Base-by-base conservation (phyloP, 2,113 vertebrate genomes). In the Ibidorhyncha struthersii region DNA sequence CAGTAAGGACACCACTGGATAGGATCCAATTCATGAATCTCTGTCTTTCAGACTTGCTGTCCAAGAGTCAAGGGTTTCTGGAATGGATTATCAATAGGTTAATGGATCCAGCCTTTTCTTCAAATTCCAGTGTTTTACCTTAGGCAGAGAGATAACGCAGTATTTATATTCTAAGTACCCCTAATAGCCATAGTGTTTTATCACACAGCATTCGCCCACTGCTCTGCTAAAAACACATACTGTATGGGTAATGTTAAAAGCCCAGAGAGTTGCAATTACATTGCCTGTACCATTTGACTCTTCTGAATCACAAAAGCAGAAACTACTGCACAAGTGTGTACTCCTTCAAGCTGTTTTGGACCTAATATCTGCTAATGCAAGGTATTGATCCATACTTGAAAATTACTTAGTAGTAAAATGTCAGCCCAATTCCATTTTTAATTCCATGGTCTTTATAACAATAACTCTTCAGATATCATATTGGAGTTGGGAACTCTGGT, bases 71-170 rank as follows among this genome's bases (percentile, higher is more conserved):
- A 72, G 19, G 52, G 36, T 36, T 95, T 74, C 72, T 85, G 65
- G 66, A 96, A 90, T 41, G 27, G 71, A 45, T 47, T 88, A 83
- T 92, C 93, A 96, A 93, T 92, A 96, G 95, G 95, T 96, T 97
- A 97, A 97, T 93, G 90, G 79, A 74, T 61, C 20, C 91, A 82
- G 76, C 82, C 95, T 96, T 63, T 83, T 67, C 63, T 59, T 95
- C 69, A 65, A 85, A 93, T 81, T 81, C 36, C 43, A 59, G 20
- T 66, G 58, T 83, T 87, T 93, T 81, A 94, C 94, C 82, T 86
- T 43, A 93, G 93, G 91, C 96, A 96, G 63, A 78, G 52, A 78
- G 36, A 70, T 69, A 86, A 86, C 58, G 49, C 23, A 43, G 52
- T 73, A 22, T 81, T 90, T 93, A n/a, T 40, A 86, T 50, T 95